phyloP scores from a whole-genome alignment of 2,113 vertebrate genomes.

The Grantiella picta region DNA sequence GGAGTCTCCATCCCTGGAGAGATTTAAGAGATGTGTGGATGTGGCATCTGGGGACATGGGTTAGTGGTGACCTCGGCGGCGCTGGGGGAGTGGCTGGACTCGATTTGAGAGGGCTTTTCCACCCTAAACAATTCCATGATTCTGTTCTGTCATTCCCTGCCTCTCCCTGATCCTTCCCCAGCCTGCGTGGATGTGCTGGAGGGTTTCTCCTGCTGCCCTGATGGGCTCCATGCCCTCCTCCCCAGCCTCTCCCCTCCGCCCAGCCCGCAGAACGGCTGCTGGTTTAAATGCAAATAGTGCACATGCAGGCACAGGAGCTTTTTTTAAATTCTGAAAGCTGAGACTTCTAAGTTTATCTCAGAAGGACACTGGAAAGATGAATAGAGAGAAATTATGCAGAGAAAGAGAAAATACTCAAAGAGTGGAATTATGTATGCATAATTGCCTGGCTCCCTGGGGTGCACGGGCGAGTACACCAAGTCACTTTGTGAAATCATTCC shows the following conservation, averaged over 20 bases:
- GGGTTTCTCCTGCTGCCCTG: not conserved
- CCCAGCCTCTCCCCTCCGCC: not conserved
- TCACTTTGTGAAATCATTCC: constrained; percentile 70
- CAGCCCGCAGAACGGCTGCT: not conserved
- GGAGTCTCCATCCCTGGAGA: not conserved
- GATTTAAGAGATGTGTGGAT: not conserved
- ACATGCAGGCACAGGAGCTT: constrained; percentile 25
- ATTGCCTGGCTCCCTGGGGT: constrained; percentile 66
- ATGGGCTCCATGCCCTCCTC: not conserved
- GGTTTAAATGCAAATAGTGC: constrained; percentile 53
- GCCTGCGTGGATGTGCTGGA: not conserved
- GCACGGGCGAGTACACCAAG: constrained; percentile 64
- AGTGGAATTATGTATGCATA: constrained; percentile 69
- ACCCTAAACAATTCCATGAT: not conserved
- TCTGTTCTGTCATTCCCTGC: not conserved
- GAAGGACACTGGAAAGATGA: constrained; percentile 67
- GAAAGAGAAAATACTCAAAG: constrained; percentile 70
- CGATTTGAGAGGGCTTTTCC: not conserved
- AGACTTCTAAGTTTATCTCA: constrained; percentile 68
- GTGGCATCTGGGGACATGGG: not conserved
- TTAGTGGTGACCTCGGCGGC: not conserved
- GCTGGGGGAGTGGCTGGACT: not conserved
- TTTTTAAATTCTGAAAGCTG: constrained; percentile 60
- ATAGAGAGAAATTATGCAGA: constrained; percentile 67
- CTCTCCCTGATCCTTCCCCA: not conserved